phyloP scores from a whole-genome alignment of 2,888 invertebrate genomes.

The Polydrusus pterygomalis region DNA sequence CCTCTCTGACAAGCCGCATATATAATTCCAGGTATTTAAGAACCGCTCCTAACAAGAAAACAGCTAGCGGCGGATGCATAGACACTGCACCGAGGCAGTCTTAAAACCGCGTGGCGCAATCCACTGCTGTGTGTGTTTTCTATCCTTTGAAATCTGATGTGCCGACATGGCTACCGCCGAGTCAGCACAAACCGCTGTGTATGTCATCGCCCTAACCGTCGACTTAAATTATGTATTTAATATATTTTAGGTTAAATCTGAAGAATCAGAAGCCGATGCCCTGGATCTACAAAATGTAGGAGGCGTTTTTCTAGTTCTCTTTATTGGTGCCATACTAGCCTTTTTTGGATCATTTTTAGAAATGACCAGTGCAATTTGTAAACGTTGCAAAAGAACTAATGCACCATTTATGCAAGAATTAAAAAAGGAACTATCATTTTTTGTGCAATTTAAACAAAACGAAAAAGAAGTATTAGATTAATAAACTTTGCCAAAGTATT shows the following conservation, averaged over 20 bases:
- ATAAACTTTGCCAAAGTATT: slow-evolving; percentile 2
- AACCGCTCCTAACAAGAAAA: too few relatives aligned
- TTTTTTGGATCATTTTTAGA: slow-evolving; percentile 82
- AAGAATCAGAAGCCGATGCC: slow-evolving; percentile 75
- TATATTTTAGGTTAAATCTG: slow-evolving; percentile 65
- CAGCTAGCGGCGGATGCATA: too few relatives aligned
- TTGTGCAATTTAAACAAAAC: slow-evolving; percentile 81
- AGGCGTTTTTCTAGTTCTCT: slow-evolving; percentile 87
- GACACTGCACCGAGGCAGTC: too few relatives aligned
- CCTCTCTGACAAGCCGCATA: too few relatives aligned
- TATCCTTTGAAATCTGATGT: too few relatives aligned
- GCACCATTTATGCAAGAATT: slow-evolving; percentile 80
- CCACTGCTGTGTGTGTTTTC: too few relatives aligned
- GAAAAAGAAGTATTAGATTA: slow-evolving; percentile 76
- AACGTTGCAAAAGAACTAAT: slow-evolving; percentile 68
- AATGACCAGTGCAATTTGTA: slow-evolving; percentile 74
- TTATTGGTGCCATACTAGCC: slow-evolving; percentile 79
- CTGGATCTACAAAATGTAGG: slow-evolving; percentile 87
- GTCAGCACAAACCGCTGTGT: too few relatives aligned
- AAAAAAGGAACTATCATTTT: slow-evolving; percentile 82
- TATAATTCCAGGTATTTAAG: too few relatives aligned
- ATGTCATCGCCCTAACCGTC: too few relatives aligned
- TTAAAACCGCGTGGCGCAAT: too few relatives aligned
- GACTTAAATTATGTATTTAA: not conserved
- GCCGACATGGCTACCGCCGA: too few relatives aligned